Evolutionary conservation across 2,797 vertebrate species (phyloP).

Genomic region (Coranthus polyacanthus): DNA sequence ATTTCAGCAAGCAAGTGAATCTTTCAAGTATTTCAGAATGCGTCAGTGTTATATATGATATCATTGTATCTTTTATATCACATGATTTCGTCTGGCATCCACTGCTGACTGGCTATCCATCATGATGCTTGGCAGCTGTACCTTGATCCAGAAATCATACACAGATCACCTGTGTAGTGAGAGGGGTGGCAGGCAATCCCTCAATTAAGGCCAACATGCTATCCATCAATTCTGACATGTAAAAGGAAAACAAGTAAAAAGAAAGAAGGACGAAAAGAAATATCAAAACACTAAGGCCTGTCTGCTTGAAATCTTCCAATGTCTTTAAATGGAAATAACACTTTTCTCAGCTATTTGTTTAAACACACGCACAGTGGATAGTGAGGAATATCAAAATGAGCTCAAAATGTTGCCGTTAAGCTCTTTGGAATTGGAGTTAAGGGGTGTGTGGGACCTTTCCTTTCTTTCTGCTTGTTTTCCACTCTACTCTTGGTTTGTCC

Average conservation of each 20-base stretch:
- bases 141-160: conserved; percentile 75
- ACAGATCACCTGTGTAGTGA: conserved; percentile 72
- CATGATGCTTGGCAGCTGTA: conserved; percentile 47
- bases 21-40: conserved; percentile 33
- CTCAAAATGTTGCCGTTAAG: too few relatives aligned
- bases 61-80: conserved; percentile 35
- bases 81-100: conserved; percentile 43
- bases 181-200: conserved; percentile 64
- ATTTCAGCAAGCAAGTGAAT: background rate
- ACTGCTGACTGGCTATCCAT: conserved; percentile 62
- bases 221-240: conserved; percentile 64
- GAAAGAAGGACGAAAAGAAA: too few relatives aligned
- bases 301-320: too few relatives aligned
- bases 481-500: background rate
- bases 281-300: too few relatives aligned
- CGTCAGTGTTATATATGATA: conserved; percentile 21
- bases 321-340: too few relatives aligned
- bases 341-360: too few relatives aligned
- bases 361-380: too few relatives aligned
- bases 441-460: too few relatives aligned
- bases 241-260: conserved; percentile 2
- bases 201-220: conserved; percentile 60
- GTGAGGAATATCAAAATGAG: too few relatives aligned
- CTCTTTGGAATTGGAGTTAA: background rate
- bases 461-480: background rate